phyloP scores from a whole-genome alignment of 2,113 vertebrate genomes.

The Panthera tigris region DNA sequence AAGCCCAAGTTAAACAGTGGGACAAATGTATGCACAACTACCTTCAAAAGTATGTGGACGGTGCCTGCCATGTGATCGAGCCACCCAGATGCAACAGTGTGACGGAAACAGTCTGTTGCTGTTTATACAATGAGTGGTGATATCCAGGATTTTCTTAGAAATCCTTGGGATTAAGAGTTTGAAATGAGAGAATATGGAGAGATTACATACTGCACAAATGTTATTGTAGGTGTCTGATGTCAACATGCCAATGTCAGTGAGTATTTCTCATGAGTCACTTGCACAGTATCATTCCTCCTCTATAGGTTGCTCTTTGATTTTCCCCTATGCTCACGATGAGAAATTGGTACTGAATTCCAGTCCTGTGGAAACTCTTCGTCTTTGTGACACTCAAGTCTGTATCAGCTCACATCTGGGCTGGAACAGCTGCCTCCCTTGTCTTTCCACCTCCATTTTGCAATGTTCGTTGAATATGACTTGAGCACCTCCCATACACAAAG shows the following conservation, averaged over 20 bases:
- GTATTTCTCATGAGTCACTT: neutral
- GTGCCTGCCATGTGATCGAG: conserved; percentile 24
- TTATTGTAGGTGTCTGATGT: neutral
- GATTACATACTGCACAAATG: neutral
- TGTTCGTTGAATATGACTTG: neutral
- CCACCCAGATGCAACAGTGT: neutral
- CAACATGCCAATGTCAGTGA: neutral
- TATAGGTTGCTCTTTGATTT: neutral
- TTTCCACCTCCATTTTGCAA: neutral
- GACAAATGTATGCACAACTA: neutral
- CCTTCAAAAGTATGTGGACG: neutral
- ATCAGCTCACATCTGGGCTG: neutral
- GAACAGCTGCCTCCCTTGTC: neutral
- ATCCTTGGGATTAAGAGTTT: neutral
- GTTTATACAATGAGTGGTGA: neutral
- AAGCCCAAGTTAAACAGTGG: neutral
- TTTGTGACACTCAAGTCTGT: neutral
- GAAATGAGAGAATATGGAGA: neutral
- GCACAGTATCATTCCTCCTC: neutral
- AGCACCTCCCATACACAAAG: neutral
- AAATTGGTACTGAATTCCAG: neutral
- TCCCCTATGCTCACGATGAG: neutral
- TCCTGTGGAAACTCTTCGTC: neutral
- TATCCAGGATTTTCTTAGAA: conserved; percentile 56
- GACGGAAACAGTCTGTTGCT: neutral